Percentiles rank a stretch among this genome's conserved stretches.
Conservation (phyloP, 2,113 vertebrate genomes). For the Ornithorhynchus anatinus region DNA sequence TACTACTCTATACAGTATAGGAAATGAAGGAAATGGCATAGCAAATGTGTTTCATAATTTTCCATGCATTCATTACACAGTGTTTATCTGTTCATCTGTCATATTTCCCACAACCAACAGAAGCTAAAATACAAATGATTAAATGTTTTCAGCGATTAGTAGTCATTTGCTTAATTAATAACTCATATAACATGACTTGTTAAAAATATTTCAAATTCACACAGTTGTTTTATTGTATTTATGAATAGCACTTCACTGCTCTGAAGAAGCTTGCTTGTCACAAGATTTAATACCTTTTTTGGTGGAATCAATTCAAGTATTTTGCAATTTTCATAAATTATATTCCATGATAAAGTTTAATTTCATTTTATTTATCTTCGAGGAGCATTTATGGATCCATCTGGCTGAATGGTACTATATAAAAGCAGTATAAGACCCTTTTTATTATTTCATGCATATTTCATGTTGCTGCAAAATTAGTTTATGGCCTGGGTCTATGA, state of each 20-base stretch:
- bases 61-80: neutral
- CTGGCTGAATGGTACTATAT: conserved; percentile 21
- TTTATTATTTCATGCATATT: conserved; percentile 11
- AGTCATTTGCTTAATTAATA: conserved; percentile 46
- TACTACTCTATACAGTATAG: neutral
- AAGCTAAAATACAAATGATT: conserved; percentile 27
- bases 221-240: conserved; percentile 15
- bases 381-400: conserved; percentile 39
- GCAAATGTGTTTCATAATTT: neutral
- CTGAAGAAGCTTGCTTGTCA: conserved; percentile 15
- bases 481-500: neutral
- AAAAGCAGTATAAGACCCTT: conserved; percentile 13
- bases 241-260: conserved; percentile 38
- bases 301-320: conserved; percentile 47
- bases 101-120: conserved; percentile 5
- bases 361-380: conserved; percentile 45
- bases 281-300: conserved; percentile 34
- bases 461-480: conserved; percentile 15
- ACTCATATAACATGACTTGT: conserved; percentile 1
- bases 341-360: conserved; percentile 38
- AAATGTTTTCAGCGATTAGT: conserved; percentile 27
- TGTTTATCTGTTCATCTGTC: conserved; percentile 20
- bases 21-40: conserved; percentile 22
- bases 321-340: conserved; percentile 57
- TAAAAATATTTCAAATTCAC: conserved; percentile 36